These are phyloP conservation scores for Natrix natrix DNA, from an alignment of 2,797 vertebrate species.

Conservation along the genomic window DNA sequence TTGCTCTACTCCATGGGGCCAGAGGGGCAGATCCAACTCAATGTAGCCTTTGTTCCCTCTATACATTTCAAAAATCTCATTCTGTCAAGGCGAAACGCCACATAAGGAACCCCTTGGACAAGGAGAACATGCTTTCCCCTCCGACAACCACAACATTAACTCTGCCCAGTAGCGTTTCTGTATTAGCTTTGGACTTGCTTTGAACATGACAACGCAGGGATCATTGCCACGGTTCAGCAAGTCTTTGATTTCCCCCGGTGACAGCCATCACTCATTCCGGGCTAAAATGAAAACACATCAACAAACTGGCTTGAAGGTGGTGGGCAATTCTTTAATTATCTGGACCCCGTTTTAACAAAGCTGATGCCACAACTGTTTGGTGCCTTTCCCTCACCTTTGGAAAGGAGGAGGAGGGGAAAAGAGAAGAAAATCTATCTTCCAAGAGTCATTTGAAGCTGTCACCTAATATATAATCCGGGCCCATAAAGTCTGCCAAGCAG, in stretches of 20 bases:
- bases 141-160: constrained; percentile 62
- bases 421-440: constrained; percentile 33
- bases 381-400: constrained; percentile 43
- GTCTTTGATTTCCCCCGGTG: constrained; percentile 69
- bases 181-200: constrained; percentile 51
- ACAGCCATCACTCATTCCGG: constrained; percentile 60
- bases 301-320: constrained; percentile 47
- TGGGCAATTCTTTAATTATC: constrained; percentile 61
- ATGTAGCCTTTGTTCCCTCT: neutral
- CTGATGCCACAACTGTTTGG: constrained; percentile 17
- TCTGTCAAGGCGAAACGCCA: constrained; percentile 24
- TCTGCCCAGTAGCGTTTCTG: constrained; percentile 26
- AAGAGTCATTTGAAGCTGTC: constrained; percentile 47
- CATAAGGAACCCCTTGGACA: constrained; percentile 23
- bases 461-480: constrained; percentile 43
- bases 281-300: constrained; percentile 64
- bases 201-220: constrained; percentile 53
- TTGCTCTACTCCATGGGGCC: neutral
- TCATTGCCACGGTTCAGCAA: constrained; percentile 51
- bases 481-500: constrained; percentile 26
- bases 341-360: constrained; percentile 44
- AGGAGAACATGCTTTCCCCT: constrained; percentile 35
- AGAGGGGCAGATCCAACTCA: neutral
- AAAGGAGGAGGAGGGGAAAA: neutral
- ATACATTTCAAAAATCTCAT: constrained; percentile 32